A percentile compares a stretch with the other conserved stretches of the same genome.
phyloP scores from a whole-genome alignment of 2,797 vertebrate species.

The Sphaeramia orbicularis region DNA sequence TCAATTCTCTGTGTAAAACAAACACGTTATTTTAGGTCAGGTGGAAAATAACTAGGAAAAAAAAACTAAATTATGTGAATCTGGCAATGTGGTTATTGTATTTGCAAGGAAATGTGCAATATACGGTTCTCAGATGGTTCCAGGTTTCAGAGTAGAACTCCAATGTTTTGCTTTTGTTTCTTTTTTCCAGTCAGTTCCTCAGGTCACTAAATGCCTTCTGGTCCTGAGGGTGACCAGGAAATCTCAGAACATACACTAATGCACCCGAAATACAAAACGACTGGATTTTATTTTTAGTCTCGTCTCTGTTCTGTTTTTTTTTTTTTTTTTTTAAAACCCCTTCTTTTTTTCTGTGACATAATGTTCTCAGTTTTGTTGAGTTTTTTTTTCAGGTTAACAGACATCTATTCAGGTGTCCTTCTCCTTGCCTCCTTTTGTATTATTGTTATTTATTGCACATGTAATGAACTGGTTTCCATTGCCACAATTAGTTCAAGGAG shows the following conservation, averaged over 20 bases:
- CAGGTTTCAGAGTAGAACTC: constrained; percentile 71
- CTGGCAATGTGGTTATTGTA: constrained; percentile 71
- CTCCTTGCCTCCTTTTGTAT: constrained; percentile 78
- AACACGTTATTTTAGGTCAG: constrained; percentile 46
- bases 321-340: constrained; percentile 12
- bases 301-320: constrained; percentile 42
- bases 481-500: constrained; percentile 73
- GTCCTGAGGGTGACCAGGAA: constrained; percentile 79
- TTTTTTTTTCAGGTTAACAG: constrained; percentile 62
- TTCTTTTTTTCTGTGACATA: constrained; percentile 22
- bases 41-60: constrained; percentile 17
- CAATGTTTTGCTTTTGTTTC: constrained; percentile 31
- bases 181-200: constrained; percentile 80
- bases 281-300: constrained; percentile 69
- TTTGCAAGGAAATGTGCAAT: constrained; percentile 86
- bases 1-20: constrained; percentile 60
- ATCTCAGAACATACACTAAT: constrained; percentile 84
- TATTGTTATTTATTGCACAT: constrained; percentile 88
- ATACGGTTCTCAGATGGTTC: constrained; percentile 81
- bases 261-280: constrained; percentile 70
- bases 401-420: constrained; percentile 76
- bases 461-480: constrained; percentile 82
- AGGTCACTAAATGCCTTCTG: constrained; percentile 85
- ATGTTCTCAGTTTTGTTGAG: constrained; percentile 11
- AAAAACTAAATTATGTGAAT: constrained; percentile 47